Percentiles rank a stretch among this genome's conserved stretches.
These are phyloP conservation scores for Caloenas nicobarica DNA, from an alignment of 2,113 vertebrate genomes.

Conservation along the genomic window DNA sequence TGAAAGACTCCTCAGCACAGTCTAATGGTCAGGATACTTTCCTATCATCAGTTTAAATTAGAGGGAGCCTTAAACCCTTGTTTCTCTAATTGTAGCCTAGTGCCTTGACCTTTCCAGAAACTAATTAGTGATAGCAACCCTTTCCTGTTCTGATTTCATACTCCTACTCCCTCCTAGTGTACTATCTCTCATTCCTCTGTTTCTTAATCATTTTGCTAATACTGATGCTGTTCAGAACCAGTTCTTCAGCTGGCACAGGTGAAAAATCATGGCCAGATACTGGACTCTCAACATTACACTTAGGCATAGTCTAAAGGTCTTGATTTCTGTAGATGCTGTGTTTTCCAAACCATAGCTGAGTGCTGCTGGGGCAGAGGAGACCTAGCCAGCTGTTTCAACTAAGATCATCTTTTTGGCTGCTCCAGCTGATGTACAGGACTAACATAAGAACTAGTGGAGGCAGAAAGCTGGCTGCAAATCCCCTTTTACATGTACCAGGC, in stretches of 20 bases:
- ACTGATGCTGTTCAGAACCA: neutral
- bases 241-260: neutral
- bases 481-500: conserved; percentile 15
- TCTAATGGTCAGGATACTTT: neutral
- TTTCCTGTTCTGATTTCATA: neutral
- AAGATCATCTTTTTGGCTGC: conserved; percentile 29
- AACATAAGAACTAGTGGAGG: neutral
- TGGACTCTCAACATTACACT: neutral
- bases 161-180: neutral
- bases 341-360: neutral
- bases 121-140: neutral
- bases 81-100: neutral
- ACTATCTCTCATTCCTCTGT: neutral
- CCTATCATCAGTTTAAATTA: neutral
- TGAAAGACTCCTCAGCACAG: neutral
- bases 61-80: neutral
- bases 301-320: neutral
- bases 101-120: neutral
- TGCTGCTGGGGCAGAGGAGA: neutral
- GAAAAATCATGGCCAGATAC: neutral
- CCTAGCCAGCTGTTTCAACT: neutral
- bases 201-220: neutral
- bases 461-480: conserved; percentile 38
- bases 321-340: neutral
- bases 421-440: neutral